Evolutionary conservation across 2,888 invertebrate genomes (phyloP).

Genomic region (Geotrupes spiniger): DNA sequence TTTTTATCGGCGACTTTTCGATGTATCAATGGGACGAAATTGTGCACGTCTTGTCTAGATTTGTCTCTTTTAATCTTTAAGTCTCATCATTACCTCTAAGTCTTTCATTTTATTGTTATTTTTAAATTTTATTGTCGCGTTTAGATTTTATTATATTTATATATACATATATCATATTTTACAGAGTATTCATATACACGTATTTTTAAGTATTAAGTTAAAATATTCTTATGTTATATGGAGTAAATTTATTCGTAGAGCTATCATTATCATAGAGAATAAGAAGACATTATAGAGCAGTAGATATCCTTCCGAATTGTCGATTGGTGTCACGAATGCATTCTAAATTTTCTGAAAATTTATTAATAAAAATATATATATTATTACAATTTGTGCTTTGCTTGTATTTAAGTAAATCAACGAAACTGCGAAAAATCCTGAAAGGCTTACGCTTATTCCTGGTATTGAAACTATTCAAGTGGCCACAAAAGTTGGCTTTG

Average conservation of each 20-base stretch:
- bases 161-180: slow-evolving; percentile 12
- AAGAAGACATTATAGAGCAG: neutral
- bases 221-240: neutral
- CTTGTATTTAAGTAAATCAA: no score
- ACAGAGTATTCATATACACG: slow-evolving; percentile 19
- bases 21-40: neutral
- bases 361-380: slow-evolving; percentile 8
- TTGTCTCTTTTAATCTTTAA: slow-evolving; percentile 9
- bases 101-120: slow-evolving; percentile 19
- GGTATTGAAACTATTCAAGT: no score
- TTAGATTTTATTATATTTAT: slow-evolving; percentile 16
- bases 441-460: no score
- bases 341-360: slow-evolving; percentile 3
- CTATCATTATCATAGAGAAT: neutral
- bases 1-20: slow-evolving; percentile 9
- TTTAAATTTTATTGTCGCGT: slow-evolving; percentile 19
- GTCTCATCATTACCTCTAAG: slow-evolving; percentile 23
- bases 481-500: no score
- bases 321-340: neutral
- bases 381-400: neutral
- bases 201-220: slow-evolving; percentile 6
- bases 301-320: neutral
- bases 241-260: neutral
- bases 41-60: neutral
- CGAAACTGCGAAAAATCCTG: no score